A percentile compares a stretch with the other conserved stretches of the same genome.
Evolutionary conservation across 2,113 vertebrate genomes (phyloP).

Genomic region (Theristicus caerulescens): DNA sequence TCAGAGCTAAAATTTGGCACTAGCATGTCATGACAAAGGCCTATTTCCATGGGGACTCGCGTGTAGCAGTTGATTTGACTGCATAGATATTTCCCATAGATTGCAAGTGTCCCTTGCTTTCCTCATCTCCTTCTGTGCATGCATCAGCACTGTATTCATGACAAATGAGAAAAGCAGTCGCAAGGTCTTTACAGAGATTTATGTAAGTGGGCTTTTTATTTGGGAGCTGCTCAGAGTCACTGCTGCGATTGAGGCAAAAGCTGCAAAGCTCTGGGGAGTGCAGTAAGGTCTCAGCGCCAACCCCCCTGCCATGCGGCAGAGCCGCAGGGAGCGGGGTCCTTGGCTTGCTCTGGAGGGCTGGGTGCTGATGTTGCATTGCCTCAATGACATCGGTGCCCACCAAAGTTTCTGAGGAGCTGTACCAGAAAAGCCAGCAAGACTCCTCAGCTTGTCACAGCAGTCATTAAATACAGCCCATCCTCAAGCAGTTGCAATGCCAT

Average conservation of each 20-base stretch:
- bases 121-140: not conserved
- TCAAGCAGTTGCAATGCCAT: not conserved
- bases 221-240: not conserved
- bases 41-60: not conserved
- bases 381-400: not conserved
- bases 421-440: not conserved
- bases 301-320: accelerated
- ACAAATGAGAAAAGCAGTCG: not conserved
- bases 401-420: not conserved
- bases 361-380: not conserved
- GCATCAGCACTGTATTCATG: not conserved
- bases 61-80: not conserved
- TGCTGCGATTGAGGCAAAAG: not conserved
- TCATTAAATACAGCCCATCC: not conserved
- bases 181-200: not conserved
- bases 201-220: not conserved
- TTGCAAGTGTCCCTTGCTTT: not conserved
- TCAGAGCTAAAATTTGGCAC: not conserved
- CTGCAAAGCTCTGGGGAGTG: not conserved
- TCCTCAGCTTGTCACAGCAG: not conserved
- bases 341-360: not conserved
- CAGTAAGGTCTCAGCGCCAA: not conserved
- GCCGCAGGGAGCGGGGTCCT: not conserved
- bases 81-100: not conserved
- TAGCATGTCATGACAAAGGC: not conserved